Percentiles rank a stretch among this genome's conserved stretches.
These are phyloP conservation scores for Zaprionus davidi DNA, from an alignment of 1,140 invertebrate genomes.

Conservation along the genomic window DNA sequence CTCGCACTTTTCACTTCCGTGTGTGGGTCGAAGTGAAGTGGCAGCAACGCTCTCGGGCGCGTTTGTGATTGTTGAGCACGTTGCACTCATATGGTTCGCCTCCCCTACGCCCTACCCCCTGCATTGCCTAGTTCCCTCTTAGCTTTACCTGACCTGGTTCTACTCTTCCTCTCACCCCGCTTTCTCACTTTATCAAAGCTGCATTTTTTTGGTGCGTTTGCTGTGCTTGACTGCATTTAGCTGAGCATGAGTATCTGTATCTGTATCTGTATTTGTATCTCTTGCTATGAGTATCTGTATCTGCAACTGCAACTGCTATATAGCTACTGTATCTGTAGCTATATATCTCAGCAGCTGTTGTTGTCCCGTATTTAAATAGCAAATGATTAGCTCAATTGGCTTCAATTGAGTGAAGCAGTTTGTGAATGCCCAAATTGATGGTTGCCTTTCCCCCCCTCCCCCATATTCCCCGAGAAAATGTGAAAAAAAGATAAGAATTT, in stretches of 20 bases:
- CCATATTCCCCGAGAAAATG: constrained; percentile 7
- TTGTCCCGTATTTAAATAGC: constrained; percentile 74
- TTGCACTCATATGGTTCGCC: constrained; percentile 34
- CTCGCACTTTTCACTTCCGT: constrained; percentile 45
- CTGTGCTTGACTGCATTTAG: constrained; percentile 17
- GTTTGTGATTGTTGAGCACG: constrained; percentile 41
- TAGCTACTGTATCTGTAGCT: constrained; percentile 3
- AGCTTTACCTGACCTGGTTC: neutral
- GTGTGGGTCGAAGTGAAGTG: constrained; percentile 35
- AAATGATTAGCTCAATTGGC: constrained; percentile 79
- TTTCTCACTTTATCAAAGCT: neutral
- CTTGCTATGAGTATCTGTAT: constrained; percentile 15
- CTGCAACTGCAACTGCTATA: constrained; percentile 10
- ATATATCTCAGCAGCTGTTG: constrained; percentile 44
- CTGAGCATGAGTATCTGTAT: constrained; percentile 4
- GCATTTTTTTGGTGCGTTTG: constrained; percentile 23
- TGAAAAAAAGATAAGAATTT: neutral
- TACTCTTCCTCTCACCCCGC: neutral
- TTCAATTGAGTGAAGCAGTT: constrained; percentile 64
- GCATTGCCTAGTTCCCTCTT: neutral
- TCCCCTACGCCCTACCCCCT: neutral
- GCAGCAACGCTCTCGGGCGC: constrained; percentile 2
- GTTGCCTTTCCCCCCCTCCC: neutral
- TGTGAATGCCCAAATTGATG: constrained; percentile 61
- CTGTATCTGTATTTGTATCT: constrained; percentile 19